phyloP scores from a whole-genome alignment of 2,888 invertebrate species.

The Meteorus cinctellus region DNA sequence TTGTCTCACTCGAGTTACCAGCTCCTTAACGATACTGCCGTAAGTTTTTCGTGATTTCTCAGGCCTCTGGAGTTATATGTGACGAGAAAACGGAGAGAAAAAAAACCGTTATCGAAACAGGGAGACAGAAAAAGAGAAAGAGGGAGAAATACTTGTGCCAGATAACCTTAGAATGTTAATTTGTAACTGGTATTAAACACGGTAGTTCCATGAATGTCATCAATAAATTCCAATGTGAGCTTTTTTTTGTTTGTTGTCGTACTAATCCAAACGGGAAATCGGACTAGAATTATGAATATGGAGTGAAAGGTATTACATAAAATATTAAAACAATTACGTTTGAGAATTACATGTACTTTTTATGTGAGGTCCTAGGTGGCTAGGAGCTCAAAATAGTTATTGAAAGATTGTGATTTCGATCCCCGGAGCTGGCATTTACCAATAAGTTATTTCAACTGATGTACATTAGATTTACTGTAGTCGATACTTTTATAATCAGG shows the following conservation, averaged over 20 bases:
- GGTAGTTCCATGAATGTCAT: conserved; percentile 1
- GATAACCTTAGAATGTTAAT: conserved; percentile 36
- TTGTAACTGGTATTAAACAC: conserved; percentile 21
- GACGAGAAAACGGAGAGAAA: neutral
- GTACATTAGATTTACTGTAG: no score
- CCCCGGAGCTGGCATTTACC: no score
- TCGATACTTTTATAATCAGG: no score
- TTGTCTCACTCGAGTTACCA: neutral
- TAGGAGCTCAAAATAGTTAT: no score
- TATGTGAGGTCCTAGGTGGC: conserved; percentile 44
- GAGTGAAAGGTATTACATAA: conserved; percentile 2
- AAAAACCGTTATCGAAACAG: neutral
- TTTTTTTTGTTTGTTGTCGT: neutral
- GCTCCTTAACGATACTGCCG: conserved; percentile 2
- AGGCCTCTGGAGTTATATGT: neutral
- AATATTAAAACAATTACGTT: conserved; percentile 61
- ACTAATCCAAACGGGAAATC: conserved; percentile 63
- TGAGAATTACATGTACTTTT: conserved; percentile 67
- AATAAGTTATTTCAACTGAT: no score
- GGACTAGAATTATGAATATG: neutral
- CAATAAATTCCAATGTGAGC: neutral
- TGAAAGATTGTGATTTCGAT: no score
- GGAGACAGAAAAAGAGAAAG: neutral
- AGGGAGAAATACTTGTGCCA: neutral
- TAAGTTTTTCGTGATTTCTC: conserved; percentile 5